Evolutionary conservation across 2,113 vertebrate species (phyloP), one percentile per base, ranked within the genome.

Genomic region (Psilopsiagon aurifrons): DNA sequence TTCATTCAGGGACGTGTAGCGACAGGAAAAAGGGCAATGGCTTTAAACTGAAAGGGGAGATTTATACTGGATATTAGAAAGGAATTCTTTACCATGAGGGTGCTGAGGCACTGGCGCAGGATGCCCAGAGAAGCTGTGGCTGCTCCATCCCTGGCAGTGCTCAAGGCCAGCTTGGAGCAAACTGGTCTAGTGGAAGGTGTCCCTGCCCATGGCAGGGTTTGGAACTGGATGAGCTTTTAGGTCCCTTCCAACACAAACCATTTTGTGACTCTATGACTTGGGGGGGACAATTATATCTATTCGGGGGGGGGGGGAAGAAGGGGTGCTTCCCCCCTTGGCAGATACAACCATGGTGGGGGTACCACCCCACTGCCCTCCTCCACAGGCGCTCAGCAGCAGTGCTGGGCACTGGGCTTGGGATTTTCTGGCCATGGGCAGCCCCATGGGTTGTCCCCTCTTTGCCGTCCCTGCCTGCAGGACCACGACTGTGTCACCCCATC

Each of bases 281-380:
- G 41, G 0, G 7, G 17, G 20, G 7, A n/a, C 25, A 12, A 49
- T 3, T 7, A 0, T 6, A 1, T 2, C 39, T 55, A 20, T 20
- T 33, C 1, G 2, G 28, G 7, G 52, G 28, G 28, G 16, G 28
- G 39, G 47, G 35, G 8, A 37, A 55, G 17, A 55, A 55, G 54
- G 10, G 8, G 29, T 1, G 4, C 8, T 19, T 11, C 37, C 22
- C 19, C 23, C 51, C 3, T 1, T 3, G 44, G 51, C 1, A 3
- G 77, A 8, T 17, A 51, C 33, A 13, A 57, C 39, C 2, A 1
- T 11, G 49, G 9, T 3, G 44, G 17, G 25, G 28, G 5, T 6
- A 2, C 13, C 31, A 7, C 10, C 27, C 27, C 16, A 5, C 47
- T 18, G 23, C 52, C 23, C 62, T 19, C 15, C 67, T 15, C 22